phyloP scores from a whole-genome alignment of 2,797 vertebrate genomes.

The Hyperoplus lanceolatus region DNA sequence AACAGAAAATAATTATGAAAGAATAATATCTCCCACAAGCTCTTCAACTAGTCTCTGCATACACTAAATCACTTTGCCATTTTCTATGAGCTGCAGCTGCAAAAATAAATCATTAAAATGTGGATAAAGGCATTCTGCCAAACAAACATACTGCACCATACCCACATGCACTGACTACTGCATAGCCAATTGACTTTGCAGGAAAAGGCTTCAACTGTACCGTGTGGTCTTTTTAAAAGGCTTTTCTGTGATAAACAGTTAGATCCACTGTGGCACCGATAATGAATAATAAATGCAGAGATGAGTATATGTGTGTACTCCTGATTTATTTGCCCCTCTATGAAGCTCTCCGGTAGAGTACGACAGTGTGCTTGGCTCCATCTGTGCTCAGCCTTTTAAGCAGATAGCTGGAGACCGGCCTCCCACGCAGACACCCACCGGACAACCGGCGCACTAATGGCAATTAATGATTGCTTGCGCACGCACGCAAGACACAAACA shows the following conservation, averaged over 20 bases:
- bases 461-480: conserved; percentile 59
- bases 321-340: conserved; percentile 65
- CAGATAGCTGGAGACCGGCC: conserved; percentile 61
- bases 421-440: conserved; percentile 63
- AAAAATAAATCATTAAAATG: conserved; percentile 66
- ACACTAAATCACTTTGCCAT: conserved; percentile 54
- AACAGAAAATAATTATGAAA: not conserved
- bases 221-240: conserved; percentile 53
- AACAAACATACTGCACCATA: conserved; percentile 50
- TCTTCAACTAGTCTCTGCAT: conserved; percentile 53
- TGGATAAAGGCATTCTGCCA: conserved; percentile 61
- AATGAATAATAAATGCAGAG: conserved; percentile 79
- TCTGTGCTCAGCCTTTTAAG: conserved; percentile 68
- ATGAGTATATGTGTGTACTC: conserved; percentile 63
- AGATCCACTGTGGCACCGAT: conserved; percentile 57
- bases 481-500: conserved; percentile 18
- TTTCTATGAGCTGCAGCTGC: conserved; percentile 57
- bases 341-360: conserved; percentile 52
- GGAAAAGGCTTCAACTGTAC: conserved; percentile 34
- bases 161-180: conserved; percentile 27
- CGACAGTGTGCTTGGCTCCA: conserved; percentile 46
- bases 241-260: conserved; percentile 71
- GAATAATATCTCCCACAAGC: conserved; percentile 28
- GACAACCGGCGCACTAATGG: conserved; percentile 56
- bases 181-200: conserved; percentile 52